These are phyloP conservation scores for Xenus cinereus DNA, from an alignment of 2,113 vertebrate species.

Conservation along the genomic window DNA sequence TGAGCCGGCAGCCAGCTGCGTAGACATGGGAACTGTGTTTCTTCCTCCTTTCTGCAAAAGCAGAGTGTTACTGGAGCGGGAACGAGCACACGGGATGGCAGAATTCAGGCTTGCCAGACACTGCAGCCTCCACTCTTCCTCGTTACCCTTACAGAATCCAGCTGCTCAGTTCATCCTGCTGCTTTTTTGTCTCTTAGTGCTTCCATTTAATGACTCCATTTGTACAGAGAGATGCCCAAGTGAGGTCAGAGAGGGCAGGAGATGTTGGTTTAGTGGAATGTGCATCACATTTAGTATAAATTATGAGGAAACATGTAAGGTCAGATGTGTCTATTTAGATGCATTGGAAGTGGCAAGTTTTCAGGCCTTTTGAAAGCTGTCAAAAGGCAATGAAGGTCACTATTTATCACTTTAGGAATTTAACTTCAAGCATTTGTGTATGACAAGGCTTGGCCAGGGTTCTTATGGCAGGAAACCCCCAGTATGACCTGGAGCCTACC, in stretches of 20 bases:
- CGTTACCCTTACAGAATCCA: background rate
- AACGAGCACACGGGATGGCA: background rate
- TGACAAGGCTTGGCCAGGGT: background rate
- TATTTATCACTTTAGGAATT: background rate
- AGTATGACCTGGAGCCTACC: rapidly evolving
- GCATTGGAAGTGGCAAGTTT: background rate
- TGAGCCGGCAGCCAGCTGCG: background rate
- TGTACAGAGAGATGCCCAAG: background rate
- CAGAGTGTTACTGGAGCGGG: no score
- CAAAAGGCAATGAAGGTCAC: background rate
- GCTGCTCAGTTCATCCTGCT: background rate
- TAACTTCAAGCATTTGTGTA: background rate
- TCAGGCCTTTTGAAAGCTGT: background rate
- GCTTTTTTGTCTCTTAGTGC: background rate
- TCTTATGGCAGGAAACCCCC: background rate
- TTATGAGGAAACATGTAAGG: background rate
- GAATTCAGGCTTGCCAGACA: background rate
- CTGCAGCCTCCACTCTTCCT: background rate
- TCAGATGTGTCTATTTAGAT: background rate
- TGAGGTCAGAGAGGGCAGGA: background rate
- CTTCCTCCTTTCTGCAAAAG: background rate
- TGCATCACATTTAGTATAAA: background rate
- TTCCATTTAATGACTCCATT: background rate
- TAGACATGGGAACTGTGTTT: background rate
- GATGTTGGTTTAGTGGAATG: background rate